Percentiles rank a stretch among this genome's conserved stretches.
Evolutionary conservation across 2,797 vertebrate genomes (phyloP).

Genomic region (Esox masquinongy): DNA sequence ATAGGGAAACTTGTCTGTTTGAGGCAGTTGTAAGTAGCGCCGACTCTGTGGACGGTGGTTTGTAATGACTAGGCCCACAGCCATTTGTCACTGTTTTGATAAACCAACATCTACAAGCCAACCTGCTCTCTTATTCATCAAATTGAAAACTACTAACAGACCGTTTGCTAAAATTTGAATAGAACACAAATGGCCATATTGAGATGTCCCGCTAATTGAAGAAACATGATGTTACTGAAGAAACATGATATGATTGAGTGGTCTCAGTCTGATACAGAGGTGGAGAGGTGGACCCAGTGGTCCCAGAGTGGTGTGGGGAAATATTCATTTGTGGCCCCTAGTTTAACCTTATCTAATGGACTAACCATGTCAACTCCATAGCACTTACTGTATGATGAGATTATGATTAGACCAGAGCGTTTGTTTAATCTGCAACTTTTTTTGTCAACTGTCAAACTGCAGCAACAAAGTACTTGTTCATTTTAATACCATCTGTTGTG

Average conservation of each 20-base stretch:
- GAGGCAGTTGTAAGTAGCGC: slow-evolving; percentile 41
- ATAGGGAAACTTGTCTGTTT: slow-evolving; percentile 51
- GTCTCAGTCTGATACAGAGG: neutral
- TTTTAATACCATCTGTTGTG: too few relatives aligned
- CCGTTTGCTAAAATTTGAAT: slow-evolving; percentile 58
- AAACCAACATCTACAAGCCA: slow-evolving; percentile 42
- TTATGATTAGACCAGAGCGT: too few relatives aligned
- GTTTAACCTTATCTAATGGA: too few relatives aligned
- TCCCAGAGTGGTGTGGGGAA: too few relatives aligned
- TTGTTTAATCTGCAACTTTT: too few relatives aligned
- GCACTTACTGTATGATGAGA: too few relatives aligned
- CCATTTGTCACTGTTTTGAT: slow-evolving; percentile 68
- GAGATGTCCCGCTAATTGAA: slow-evolving; percentile 21
- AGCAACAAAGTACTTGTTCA: too few relatives aligned
- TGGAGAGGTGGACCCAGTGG: too few relatives aligned
- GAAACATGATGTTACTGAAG: too few relatives aligned
- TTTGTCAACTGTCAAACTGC: too few relatives aligned
- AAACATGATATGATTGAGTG: neutral
- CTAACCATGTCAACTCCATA: too few relatives aligned
- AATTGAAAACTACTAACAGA: slow-evolving; percentile 53
- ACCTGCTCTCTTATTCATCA: slow-evolving; percentile 64
- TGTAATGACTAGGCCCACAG: slow-evolving; percentile 61
- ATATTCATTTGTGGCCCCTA: too few relatives aligned
- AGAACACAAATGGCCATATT: slow-evolving; percentile 51
- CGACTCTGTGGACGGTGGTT: slow-evolving; percentile 64